Conservation (phyloP, 2,888 invertebrate genomes). For the Epicampocera succincta region DNA sequence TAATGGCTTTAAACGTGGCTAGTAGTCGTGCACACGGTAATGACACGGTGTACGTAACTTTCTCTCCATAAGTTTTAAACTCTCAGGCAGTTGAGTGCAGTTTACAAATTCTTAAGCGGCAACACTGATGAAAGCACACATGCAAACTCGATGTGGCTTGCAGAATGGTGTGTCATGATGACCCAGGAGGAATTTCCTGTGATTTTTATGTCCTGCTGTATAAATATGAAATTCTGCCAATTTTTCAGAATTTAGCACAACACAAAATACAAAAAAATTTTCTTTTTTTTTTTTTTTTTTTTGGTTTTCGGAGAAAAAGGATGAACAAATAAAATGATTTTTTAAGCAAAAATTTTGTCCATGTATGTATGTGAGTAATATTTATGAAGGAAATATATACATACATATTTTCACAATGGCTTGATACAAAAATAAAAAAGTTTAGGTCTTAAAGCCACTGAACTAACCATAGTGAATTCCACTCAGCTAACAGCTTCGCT, state of each 20-base stretch:
- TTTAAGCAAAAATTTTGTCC: not conserved
- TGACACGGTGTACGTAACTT: no score
- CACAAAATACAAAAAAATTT: not conserved
- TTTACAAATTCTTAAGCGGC: no score
- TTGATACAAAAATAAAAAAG: constrained; percentile 33
- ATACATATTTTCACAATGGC: constrained; percentile 6
- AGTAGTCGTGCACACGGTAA: no score
- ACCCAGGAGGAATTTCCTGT: constrained; percentile 38
- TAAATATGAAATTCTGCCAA: constrained; percentile 56
- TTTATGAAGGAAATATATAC: constrained; percentile 6
- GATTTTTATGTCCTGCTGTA: constrained; percentile 24
- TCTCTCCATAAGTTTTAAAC: no score
- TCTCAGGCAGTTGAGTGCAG: no score
- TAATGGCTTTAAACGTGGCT: no score
- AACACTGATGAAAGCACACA: not conserved
- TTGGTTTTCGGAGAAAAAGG: not conserved
- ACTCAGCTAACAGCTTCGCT: no score
- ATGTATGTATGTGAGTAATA: not conserved
- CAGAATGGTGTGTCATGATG: constrained; percentile 21
- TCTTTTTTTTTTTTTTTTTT: no score
- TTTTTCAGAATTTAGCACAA: constrained; percentile 18
- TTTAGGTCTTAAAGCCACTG: constrained; percentile 60
- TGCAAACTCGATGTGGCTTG: not conserved
- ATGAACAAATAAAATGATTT: not conserved
- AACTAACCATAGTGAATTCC: constrained; percentile 58